Base-by-base conservation (phyloP, 2,888 invertebrate species). In the Eupithecia inturbata region DNA sequence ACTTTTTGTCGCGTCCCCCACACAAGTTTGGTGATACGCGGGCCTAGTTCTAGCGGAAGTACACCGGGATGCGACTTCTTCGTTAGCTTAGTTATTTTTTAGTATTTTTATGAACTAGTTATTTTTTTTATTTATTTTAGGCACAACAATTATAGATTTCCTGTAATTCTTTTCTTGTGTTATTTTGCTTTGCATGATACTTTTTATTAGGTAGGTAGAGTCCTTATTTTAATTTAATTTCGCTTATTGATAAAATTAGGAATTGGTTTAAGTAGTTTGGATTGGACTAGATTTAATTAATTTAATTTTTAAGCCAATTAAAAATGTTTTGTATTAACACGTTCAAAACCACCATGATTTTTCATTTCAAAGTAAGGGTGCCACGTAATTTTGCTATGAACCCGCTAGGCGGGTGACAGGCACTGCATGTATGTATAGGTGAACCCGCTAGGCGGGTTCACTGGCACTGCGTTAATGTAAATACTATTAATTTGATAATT, bases 1-100 rank as follows among this genome's bases (percentile, higher is more conserved):
- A 81, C 79, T 70, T 66, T 68, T n/a, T 79, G 85, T 86, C 86
- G 86, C 79, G 81, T 80, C 83, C 87, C 88, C 92, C 93, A 91
- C 92, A 94, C 94, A 94, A 94, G 94, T 93, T 93, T 88, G 94
- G 94, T 93, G 92, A 94, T 93, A 94, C 94, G 94, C 82, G 94
- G 94, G 91, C 91, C 90, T 93, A 94, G 94, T 94, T 93, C 89
- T 91, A 91, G 92, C 83, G 93, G 93, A 90, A 92, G 87, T 81
- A 90, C 92, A 83, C 88, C 94, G 90, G 41, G 77, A 69, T 36
- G 63, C 28, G 19, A 68, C 67, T 82, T 84, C 85, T 86, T 84
- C 85, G 77, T 83, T 83, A 80, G 79, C 82, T 81, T 80, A 62
- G 19, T 62, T 78, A 79, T 77, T 79, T 77, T 64, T 72, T 78